Percentiles rank a stretch among this genome's conserved stretches.
Conservation (phyloP, 2,113 vertebrate species). For the Prunella fulvescens region DNA sequence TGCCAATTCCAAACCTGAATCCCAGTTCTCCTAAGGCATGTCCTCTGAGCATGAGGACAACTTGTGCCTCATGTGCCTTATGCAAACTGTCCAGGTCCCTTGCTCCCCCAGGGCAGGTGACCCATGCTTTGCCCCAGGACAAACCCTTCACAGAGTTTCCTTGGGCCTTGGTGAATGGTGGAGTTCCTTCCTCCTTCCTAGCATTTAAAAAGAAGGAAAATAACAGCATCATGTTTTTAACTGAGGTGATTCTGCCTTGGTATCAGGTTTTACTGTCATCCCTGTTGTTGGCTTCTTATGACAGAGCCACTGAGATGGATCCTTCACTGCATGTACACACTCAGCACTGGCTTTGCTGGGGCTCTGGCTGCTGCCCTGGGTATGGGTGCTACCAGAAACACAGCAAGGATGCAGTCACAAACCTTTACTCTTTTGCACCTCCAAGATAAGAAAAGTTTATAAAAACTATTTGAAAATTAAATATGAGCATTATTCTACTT, state of each 20-base stretch:
- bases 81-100: neutral
- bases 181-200: neutral
- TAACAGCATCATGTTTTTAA: neutral
- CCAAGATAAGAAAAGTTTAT: neutral
- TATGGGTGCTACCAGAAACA: neutral
- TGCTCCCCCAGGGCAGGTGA: neutral
- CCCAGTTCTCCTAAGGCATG: accelerated
- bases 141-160: neutral
- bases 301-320: neutral
- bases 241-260: accelerated
- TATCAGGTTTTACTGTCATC: neutral
- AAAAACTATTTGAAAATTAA: neutral
- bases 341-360: neutral
- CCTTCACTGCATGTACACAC: neutral
- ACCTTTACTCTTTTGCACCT: neutral
- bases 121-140: neutral
- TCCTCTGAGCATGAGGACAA: neutral
- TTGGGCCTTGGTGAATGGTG: neutral
- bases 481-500: neutral
- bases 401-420: neutral
- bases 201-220: neutral
- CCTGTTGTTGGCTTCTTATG: neutral
- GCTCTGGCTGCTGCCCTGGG: no score
- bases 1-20: neutral
- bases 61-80: accelerated